Base-by-base conservation (phyloP, 2,888 invertebrate species). In the Drosophila bunnanda region DNA sequence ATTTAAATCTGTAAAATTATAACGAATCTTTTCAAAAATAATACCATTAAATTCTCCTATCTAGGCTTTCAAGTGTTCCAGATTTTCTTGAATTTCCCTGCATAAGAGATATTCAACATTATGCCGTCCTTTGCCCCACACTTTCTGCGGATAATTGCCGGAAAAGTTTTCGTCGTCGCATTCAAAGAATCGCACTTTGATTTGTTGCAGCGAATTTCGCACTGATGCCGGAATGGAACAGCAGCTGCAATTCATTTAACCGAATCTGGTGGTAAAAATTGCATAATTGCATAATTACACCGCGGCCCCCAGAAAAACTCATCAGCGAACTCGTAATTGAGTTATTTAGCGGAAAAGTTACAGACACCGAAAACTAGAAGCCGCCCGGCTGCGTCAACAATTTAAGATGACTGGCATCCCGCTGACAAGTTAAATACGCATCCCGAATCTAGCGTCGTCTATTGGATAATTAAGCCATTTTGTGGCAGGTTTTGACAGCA, bases 391-490 rank as follows among this genome's bases (percentile, higher is more conserved):
- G 41, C 56, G 74, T 66, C 56, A 66, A 61, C 78, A 76, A 84
- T 85, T 85, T 82, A 79, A 85, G 76, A 76, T 82, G 86, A 85
- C 53, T 83, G 88, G 79, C 85, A 78, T 8, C 46, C 41, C 83
- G 77, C 67, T 80, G 80, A 83, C 82, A 82, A 79, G 79, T 75
- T 79, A 69, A 82, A 82, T 82, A 54, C 79, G 65, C 32, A 34
- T 36, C 62, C 54, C 34, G 50, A 39, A 59, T 76, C 85, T 73
- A 82, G 65, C 46, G 0, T 10, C 88, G 86, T 87, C 82, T 89
- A 89, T 89, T 84, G 80, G 89, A 87, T 89, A 85, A 85, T 85
- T 85, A 85, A 89, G 85, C 86, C 89, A 88, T 80, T 86, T 89
- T 80, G 82, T 76, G 82, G 80, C 85, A 85, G 88, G 76, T 89